A percentile compares a stretch with the other conserved stretches of the same genome.
Conservation (phyloP, 2,113 vertebrate genomes). For the Eulemur macaco region DNA sequence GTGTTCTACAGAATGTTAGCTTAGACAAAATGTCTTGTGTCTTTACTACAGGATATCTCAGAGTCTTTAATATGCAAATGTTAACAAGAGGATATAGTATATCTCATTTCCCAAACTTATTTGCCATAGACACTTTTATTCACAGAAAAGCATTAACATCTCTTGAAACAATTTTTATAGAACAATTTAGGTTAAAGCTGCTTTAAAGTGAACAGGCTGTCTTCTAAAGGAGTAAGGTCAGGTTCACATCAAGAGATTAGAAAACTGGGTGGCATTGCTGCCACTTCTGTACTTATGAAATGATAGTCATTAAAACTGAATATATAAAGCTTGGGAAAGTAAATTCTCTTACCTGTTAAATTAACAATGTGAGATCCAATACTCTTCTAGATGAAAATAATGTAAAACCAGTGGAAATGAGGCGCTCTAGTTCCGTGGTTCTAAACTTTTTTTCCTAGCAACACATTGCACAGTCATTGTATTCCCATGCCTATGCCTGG, state of each 20-base stretch:
- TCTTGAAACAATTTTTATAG: conserved; percentile 39
- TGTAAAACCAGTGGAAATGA: conserved; percentile 19
- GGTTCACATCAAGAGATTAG: background rate
- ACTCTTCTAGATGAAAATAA: background rate
- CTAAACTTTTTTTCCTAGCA: background rate
- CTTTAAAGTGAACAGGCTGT: conserved; percentile 30
- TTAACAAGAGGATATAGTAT: conserved; percentile 8
- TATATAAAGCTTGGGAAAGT: background rate
- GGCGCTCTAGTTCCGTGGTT: background rate
- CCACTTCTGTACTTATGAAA: background rate
- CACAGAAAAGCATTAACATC: conserved; percentile 11
- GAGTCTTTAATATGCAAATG: background rate
- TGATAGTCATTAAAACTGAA: background rate
- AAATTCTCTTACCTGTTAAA: background rate
- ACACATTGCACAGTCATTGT: background rate
- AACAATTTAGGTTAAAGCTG: conserved; percentile 32
- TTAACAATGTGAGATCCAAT: background rate
- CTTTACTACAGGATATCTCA: background rate
- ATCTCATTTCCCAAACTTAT: background rate
- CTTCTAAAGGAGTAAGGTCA: background rate
- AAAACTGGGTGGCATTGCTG: background rate
- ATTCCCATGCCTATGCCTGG: background rate
- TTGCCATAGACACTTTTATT: conserved; percentile 51
- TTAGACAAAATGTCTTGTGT: background rate
- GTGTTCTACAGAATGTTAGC: background rate